Conservation (phyloP, 2,113 vertebrate genomes). For the Craseonycteris thonglongyai region DNA sequence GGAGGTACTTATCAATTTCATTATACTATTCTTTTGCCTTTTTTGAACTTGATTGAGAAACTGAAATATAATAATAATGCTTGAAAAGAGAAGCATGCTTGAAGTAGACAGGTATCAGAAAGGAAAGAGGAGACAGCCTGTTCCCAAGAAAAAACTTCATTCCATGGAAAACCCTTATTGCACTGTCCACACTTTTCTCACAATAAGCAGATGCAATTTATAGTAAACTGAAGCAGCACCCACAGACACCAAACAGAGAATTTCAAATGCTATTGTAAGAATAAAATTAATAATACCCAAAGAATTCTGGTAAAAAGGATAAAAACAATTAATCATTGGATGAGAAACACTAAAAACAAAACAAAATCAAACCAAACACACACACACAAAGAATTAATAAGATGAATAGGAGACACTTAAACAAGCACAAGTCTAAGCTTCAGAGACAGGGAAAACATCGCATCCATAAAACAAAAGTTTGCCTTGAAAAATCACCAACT, state of each 20-base stretch:
- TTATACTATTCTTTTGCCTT: background rate
- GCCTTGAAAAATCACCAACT: background rate
- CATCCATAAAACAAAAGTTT: background rate
- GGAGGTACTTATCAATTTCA: background rate
- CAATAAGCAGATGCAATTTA: background rate
- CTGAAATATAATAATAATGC: background rate
- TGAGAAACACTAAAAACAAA: background rate
- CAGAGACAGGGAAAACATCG: background rate
- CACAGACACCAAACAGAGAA: background rate
- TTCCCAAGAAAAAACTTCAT: background rate
- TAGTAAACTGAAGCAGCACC: background rate
- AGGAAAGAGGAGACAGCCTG: background rate
- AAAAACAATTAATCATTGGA: background rate
- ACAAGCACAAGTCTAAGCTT: background rate
- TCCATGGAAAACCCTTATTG: background rate
- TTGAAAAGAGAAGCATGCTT: background rate
- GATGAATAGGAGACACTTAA: background rate
- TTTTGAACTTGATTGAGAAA: background rate
- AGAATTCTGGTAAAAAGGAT: background rate
- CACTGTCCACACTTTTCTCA: background rate
- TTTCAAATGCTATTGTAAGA: background rate
- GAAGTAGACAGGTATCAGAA: background rate
- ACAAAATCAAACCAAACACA: background rate
- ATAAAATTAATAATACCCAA: background rate
- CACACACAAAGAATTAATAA: background rate